Base-by-base conservation (phyloP, 2,113 vertebrate species). In the Donacobius atricapilla region DNA sequence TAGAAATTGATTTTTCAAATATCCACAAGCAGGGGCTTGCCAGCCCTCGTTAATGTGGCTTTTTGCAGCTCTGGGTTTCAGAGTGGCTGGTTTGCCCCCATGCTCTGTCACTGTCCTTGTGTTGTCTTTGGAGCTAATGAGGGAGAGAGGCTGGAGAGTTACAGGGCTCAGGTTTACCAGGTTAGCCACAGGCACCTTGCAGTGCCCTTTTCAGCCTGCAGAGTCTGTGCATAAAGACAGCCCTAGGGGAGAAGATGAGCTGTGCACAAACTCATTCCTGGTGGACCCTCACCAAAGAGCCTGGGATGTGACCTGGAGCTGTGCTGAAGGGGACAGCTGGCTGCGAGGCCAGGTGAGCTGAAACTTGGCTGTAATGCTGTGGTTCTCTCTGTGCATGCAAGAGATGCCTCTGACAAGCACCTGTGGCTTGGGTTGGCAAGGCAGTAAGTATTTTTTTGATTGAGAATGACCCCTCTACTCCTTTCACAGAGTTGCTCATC, bases 21-120 rank as follows among this genome's bases (percentile, higher is more conserved):
- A 39, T 23, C 12, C 37, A 16, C 4, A 5, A 68, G 61, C 39
- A 70, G 56, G 35, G 33, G 16, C 51, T 82, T 70, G 25, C 20
- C 25, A 83, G 1, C 13, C 12, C 30, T 68, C 6, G 0, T 76
- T 54, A 54, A 35, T 0, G 0, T 5, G 2, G 18, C 27, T 23
- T 86, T 85, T 76, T 11, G 7, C 57, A 44, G 19, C 6, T 24
- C 25, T 60, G n/a, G 12, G 17, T 68, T 87, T 60, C 33, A 15
- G 37, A 19, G 11, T 58, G 57, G 72, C 31, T 48, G 40, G 4
- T 63, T 75, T 7, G 5, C 4, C 25, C 35, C 16, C 5, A 0
- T 54, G 17, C 5, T 42, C 37, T 0, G 0, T 9, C 58, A 35
- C 21, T 2, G 2, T 31, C 33, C 13, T 37, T 51, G 9, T 30